Evolutionary conservation across 2,113 vertebrate species (phyloP).

Genomic region (Spea multiplicata): DNA sequence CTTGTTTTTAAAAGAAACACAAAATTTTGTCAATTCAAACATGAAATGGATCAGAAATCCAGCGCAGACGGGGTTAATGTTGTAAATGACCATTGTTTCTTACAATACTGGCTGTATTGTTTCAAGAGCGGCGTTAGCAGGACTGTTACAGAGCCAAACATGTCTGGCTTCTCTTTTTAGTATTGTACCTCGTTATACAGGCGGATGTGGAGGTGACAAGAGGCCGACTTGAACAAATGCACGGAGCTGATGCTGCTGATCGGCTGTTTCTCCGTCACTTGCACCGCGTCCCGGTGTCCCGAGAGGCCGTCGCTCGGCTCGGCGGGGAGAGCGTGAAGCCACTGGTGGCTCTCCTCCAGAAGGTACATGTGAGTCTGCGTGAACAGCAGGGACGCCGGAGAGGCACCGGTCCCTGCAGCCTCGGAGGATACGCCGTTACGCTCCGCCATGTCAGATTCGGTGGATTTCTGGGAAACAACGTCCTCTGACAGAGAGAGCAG

Average conservation of each 20-base stretch:
- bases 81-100: no score
- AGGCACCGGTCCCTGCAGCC: conserved; percentile 54
- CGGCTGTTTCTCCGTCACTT: conserved; percentile 59
- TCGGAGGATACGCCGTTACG: not conserved
- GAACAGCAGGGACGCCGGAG: conserved; percentile 69
- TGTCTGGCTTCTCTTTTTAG: not conserved
- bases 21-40: no score
- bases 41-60: no score
- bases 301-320: conserved; percentile 39
- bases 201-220: conserved; percentile 73
- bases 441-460: not conserved
- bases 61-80: no score
- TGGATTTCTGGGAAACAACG: not conserved
- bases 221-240: conserved; percentile 72
- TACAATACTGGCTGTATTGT: not conserved
- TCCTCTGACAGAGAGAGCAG: conserved; percentile 13
- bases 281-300: conserved; percentile 40
- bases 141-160: not conserved
- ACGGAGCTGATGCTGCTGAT: conserved; percentile 74
- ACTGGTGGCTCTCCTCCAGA: conserved; percentile 68
- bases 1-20: no score
- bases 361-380: conserved; percentile 67
- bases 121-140: not conserved
- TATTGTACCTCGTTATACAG: conserved; percentile 87
- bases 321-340: conserved; percentile 51